These are phyloP conservation scores for Copsychus sechellarum DNA, from an alignment of 2,113 vertebrate genomes.

Conservation along the genomic window DNA sequence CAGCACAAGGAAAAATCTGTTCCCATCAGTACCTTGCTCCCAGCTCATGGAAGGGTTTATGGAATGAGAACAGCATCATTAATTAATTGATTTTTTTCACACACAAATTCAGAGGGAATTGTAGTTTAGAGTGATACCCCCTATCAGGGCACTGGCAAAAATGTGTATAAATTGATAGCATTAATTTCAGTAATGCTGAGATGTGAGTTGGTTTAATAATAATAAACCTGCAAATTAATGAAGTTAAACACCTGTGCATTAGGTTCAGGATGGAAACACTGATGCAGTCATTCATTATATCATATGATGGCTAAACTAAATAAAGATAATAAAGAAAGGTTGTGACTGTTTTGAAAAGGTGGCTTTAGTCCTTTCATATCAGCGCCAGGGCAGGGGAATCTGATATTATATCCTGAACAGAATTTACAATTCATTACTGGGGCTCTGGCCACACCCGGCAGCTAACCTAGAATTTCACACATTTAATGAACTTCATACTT, in stretches of 20 bases:
- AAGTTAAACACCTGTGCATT: neutral
- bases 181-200: neutral
- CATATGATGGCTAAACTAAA: neutral
- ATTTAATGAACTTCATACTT: constrained; percentile 79
- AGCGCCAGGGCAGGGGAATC: neutral
- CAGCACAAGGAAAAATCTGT: neutral
- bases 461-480: constrained; percentile 78
- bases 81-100: accelerated
- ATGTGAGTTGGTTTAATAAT: neutral
- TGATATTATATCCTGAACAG: constrained; percentile 58
- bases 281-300: neutral
- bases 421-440: constrained; percentile 69
- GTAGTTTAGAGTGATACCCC: neutral
- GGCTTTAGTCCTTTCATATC: constrained; percentile 24
- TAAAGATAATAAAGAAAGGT: neutral
- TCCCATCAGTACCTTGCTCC: neutral
- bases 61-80: neutral
- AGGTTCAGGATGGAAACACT: neutral
- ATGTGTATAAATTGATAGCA: neutral
- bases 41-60: neutral
- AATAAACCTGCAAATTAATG: neutral
- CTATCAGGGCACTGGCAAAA: neutral
- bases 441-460: constrained; percentile 68
- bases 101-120: neutral
- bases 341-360: constrained; percentile 30